A percentile compares a stretch with the other conserved stretches of the same genome.
Conservation (phyloP, 2,888 invertebrate species). For the Cistogaster globosa region DNA sequence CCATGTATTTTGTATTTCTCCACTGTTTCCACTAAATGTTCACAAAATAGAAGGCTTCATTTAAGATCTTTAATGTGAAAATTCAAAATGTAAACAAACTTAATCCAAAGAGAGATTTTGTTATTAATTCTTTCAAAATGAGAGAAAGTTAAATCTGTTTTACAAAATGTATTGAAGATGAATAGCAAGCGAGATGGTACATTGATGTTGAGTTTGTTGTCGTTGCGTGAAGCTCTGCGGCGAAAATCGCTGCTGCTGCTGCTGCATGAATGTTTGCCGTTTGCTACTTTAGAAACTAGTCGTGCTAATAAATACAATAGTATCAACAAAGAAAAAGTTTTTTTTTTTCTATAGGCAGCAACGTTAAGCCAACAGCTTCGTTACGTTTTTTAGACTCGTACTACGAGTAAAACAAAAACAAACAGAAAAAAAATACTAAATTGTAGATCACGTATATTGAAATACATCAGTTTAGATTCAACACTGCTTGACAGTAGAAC, state of each 20-base stretch:
- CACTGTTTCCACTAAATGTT: not conserved
- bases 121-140: conserved; percentile 7
- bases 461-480: conserved; percentile 73
- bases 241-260: not conserved
- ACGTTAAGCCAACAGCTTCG: conserved; percentile 37
- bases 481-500: conserved; percentile 73
- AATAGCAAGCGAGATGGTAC: not conserved
- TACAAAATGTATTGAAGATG: conserved; percentile 9
- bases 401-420: conserved; percentile 83
- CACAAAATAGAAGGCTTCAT: conserved; percentile 7
- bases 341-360: not conserved
- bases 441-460: conserved; percentile 63
- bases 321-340: not conserved
- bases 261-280: too few species aligned
- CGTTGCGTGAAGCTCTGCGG: conserved; percentile 2
- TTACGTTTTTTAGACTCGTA: conserved; percentile 42
- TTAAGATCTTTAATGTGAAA: conserved; percentile 43
- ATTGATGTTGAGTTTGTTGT: not conserved
- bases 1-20: not conserved
- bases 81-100: conserved; percentile 50
- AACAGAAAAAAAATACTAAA: conserved; percentile 59
- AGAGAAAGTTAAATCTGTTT: conserved; percentile 49
- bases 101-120: conserved; percentile 27
- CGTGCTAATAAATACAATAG: not conserved
- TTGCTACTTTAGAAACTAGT: not conserved